Evolutionary conservation across 2,888 invertebrate genomes (phyloP).

Genomic region (Zygogramma bicolorata): DNA sequence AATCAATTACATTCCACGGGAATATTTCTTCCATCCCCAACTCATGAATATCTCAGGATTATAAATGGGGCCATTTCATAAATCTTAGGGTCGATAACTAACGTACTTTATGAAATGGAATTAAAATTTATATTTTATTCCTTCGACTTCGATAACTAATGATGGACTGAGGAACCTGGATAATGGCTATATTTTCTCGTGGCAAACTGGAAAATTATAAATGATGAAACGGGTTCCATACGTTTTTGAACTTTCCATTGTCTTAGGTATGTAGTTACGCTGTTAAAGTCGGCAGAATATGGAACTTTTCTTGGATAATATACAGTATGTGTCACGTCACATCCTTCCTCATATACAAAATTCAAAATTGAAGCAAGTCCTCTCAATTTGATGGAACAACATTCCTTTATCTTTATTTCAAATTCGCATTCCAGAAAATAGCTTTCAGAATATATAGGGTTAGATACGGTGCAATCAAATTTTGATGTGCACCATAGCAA

Average conservation of each 20-base stretch:
- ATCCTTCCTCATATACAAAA: too few relatives aligned
- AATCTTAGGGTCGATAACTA: constrained; percentile 58
- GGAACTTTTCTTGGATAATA: too few relatives aligned
- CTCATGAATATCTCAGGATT: constrained; percentile 59
- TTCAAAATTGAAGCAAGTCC: too few relatives aligned
- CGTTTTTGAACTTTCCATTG: not conserved
- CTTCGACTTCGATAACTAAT: constrained; percentile 30
- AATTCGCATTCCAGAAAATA: too few relatives aligned
- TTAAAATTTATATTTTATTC: constrained; percentile 55
- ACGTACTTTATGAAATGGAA: constrained; percentile 57
- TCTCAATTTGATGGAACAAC: too few relatives aligned
- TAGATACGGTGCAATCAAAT: too few relatives aligned
- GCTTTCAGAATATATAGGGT: too few relatives aligned
- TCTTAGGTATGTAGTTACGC: too few relatives aligned
- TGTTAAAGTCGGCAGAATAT: too few relatives aligned
- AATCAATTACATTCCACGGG: constrained; percentile 59
- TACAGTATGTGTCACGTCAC: too few relatives aligned
- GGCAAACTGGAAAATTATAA: not conserved
- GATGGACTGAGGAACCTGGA: not conserved
- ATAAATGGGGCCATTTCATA: constrained; percentile 61
- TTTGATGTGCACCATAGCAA: too few relatives aligned
- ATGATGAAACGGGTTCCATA: not conserved
- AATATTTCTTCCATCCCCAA: constrained; percentile 54
- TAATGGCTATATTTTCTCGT: not conserved
- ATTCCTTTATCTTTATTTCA: too few relatives aligned